Evolutionary conservation across 2,113 vertebrate species (phyloP).

Genomic region (Sinocyclocheilus anshuiensis): DNA sequence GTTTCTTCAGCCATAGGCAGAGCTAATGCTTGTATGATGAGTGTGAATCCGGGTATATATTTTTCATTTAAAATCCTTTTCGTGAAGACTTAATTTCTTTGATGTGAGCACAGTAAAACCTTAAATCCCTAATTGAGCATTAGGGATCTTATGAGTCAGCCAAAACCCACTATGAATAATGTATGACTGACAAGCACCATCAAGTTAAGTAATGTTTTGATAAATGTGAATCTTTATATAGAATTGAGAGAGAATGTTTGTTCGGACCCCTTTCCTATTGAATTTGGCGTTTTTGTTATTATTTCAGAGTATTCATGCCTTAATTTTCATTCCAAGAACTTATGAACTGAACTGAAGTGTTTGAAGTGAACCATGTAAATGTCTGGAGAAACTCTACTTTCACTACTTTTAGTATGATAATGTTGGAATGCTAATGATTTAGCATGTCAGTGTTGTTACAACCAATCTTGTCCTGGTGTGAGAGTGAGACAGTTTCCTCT

Average conservation of each 20-base stretch:
- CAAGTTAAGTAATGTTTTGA: slow-evolving; percentile 50
- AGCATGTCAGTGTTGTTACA: not conserved
- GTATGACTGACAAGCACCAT: slow-evolving; percentile 43
- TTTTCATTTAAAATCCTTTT: slow-evolving; percentile 33
- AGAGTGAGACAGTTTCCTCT: not conserved
- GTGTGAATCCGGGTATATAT: slow-evolving; percentile 15
- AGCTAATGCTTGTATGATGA: slow-evolving; percentile 18
- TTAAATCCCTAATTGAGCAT: slow-evolving; percentile 44
- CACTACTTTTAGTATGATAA: not conserved
- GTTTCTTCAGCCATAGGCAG: slow-evolving; percentile 11
- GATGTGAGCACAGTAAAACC: slow-evolving; percentile 47
- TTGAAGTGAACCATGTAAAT: not conserved
- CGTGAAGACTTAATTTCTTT: slow-evolving; percentile 33
- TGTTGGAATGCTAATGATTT: not conserved
- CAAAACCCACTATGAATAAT: slow-evolving; percentile 47
- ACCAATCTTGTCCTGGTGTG: not conserved
- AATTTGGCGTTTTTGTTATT: not conserved
- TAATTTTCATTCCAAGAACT: not conserved
- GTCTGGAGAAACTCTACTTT: not conserved
- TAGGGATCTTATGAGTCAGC: slow-evolving; percentile 36
- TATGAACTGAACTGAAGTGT: not conserved
- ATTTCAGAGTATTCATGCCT: not conserved
- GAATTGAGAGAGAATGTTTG: not conserved
- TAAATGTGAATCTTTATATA: slow-evolving; percentile 39
- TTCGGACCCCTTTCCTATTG: not conserved